Base-by-base conservation (phyloP, 2,797 vertebrate genomes). In the Capromys pilorides region DNA sequence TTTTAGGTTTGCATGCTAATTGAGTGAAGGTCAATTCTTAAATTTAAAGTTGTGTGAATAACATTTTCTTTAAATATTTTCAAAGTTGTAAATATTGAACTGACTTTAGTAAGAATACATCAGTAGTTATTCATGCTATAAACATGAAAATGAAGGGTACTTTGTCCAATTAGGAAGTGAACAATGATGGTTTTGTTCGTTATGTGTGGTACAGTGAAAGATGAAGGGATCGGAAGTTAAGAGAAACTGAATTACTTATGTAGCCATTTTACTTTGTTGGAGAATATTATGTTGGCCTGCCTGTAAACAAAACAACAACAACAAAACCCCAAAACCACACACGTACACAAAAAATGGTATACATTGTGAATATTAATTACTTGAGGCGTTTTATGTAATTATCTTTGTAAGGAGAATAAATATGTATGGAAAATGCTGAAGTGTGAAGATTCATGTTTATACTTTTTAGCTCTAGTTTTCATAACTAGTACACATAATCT, bases 351-450 rank as follows among this genome's bases (percentile, higher is more conserved):
- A 61, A 73, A 88, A 71, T 26, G 66, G 16, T 57, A 57, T 57
- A 66, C 51, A 16, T 77, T 54, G n/a, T 85, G 28, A 88, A 36
- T 83, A 33, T 69, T 92, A 26, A 73, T 12, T 91, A 4, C 88
- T 81, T 90, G 49, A 93, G 49, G 5, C 39, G 93, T 75, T 86
- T 57, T 90, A 39, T 81, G 36, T 91, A 54, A 13, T 94, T 83
- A 18, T 92, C 7, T 73, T 94, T 36, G 28, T 87, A 71, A 96
- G 64, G 41, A 66, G 24, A 92, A 71, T 83, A 75, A 39, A 69
- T 90, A 86, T 93, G 36, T 84, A 36, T 94, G 28, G 28, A 66
- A 94, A 5, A 92, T 75, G 91, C 28, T 84, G 77, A 91, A 79
- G 57, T 57, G 14, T 62, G 22, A 78, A 93, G n/a, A 57, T 91